These are phyloP conservation scores for Conus betulinus DNA, from an alignment of 1,140 invertebrate species.

Conservation along the genomic window DNA sequence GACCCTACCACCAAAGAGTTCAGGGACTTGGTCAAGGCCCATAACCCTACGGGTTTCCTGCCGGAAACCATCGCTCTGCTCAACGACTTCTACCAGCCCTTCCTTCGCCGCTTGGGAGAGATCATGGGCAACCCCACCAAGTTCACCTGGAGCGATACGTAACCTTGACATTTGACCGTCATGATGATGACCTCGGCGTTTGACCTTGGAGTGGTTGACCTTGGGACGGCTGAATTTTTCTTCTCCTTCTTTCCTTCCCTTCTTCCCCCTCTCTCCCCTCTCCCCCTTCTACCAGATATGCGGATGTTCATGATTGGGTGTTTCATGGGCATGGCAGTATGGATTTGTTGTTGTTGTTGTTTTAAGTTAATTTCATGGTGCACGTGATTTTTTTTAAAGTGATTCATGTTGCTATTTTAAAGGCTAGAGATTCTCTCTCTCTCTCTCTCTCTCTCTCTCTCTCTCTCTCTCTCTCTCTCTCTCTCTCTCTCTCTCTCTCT, in stretches of 20 bases:
- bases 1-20: conserved; percentile 28
- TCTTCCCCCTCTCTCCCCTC: not conserved
- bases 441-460: too few relatives aligned
- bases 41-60: conserved; percentile 18
- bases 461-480: too few relatives aligned
- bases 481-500: too few relatives aligned
- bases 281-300: not conserved
- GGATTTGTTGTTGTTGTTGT: not conserved
- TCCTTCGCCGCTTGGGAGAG: conserved; percentile 6
- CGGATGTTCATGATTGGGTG: not conserved
- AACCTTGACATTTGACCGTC: not conserved
- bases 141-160: conserved; percentile 27
- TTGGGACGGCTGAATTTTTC: not conserved
- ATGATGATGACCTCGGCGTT: not conserved
- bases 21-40: conserved; percentile 22
- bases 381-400: not conserved
- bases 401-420: too few relatives aligned
- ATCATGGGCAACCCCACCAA: conserved; percentile 6
- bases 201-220: not conserved
- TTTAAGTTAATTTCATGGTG: not conserved
- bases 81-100: conserved; percentile 28
- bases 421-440: not conserved
- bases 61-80: conserved; percentile 18
- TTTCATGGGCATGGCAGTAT: not conserved
- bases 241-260: not conserved